These are phyloP conservation scores for Cephus cinctus DNA, from an alignment of 1,140 invertebrate species.

Conservation along the genomic window DNA sequence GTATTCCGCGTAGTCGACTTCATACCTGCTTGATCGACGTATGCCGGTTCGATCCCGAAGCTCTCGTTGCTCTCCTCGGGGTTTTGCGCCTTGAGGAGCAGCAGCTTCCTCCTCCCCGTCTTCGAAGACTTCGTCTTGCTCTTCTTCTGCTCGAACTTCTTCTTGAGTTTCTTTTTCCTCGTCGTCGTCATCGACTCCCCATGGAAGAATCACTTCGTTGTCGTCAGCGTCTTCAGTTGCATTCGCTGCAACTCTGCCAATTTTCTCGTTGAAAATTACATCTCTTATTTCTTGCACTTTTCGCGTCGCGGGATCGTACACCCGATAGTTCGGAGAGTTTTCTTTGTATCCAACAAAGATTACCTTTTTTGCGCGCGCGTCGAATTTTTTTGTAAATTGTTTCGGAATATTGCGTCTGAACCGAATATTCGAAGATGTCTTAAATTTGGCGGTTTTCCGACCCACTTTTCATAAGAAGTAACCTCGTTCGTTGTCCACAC, in stretches of 20 bases:
- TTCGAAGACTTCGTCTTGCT: background rate
- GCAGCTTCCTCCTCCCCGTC: background rate
- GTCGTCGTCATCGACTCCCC: background rate
- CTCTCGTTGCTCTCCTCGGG: background rate
- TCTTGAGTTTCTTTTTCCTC: background rate
- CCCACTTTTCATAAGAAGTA: slow-evolving; percentile 30
- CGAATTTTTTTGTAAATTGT: slow-evolving; percentile 33
- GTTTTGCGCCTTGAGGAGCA: background rate
- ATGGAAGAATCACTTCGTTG: background rate
- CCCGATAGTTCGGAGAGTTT: slow-evolving; percentile 41
- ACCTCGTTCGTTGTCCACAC: slow-evolving; percentile 9
- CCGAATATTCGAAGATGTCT: slow-evolving; percentile 41
- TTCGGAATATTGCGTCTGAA: slow-evolving; percentile 36
- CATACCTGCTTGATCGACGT: background rate
- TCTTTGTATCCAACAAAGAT: slow-evolving; percentile 51
- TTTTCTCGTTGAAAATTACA: slow-evolving; percentile 23
- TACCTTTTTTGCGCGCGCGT: slow-evolving; percentile 33
- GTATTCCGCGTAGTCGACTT: background rate
- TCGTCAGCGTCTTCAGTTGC: background rate
- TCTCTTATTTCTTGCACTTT: slow-evolving; percentile 1
- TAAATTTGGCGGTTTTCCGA: slow-evolving; percentile 20
- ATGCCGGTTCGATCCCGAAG: background rate
- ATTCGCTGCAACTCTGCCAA: slow-evolving; percentile 14
- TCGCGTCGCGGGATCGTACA: slow-evolving; percentile 18
- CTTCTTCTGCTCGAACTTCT: background rate